phyloP scores from a whole-genome alignment of 1,140 invertebrate species.

The roundworm (Caenorhabditis elegans) region DNA sequence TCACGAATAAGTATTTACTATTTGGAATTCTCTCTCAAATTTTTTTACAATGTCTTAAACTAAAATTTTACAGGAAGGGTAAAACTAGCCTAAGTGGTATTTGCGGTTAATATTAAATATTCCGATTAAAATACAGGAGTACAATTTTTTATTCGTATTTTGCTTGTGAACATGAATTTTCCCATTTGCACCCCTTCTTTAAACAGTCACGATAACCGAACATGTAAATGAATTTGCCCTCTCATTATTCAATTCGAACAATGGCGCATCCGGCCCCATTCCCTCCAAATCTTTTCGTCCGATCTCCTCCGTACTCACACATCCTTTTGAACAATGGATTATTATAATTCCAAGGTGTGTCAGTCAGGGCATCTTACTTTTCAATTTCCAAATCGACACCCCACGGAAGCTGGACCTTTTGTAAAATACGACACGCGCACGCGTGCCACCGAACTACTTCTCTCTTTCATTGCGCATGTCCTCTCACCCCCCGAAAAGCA shows the following conservation, averaged over 20 bases:
- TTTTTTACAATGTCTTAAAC: no score
- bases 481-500: not conserved
- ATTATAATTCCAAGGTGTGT: slow-evolving; percentile 12
- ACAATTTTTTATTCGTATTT: no score
- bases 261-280: not conserved
- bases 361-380: not conserved
- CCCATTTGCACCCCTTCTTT: no score
- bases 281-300: not conserved
- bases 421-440: not conserved
- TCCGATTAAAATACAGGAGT: no score
- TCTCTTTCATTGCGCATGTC: not conserved
- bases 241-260: slow-evolving; percentile 17
- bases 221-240: no score
- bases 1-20: no score
- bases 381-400: not conserved
- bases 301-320: not conserved
- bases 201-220: no score
- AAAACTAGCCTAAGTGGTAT: no score
- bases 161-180: no score
- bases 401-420: not conserved
- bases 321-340: slow-evolving; percentile 13
- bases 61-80: no score
- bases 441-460: not conserved
- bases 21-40: no score
- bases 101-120: no score